Base-by-base conservation (phyloP, 2,888 invertebrate genomes). In the Melinaea menophilus region DNA sequence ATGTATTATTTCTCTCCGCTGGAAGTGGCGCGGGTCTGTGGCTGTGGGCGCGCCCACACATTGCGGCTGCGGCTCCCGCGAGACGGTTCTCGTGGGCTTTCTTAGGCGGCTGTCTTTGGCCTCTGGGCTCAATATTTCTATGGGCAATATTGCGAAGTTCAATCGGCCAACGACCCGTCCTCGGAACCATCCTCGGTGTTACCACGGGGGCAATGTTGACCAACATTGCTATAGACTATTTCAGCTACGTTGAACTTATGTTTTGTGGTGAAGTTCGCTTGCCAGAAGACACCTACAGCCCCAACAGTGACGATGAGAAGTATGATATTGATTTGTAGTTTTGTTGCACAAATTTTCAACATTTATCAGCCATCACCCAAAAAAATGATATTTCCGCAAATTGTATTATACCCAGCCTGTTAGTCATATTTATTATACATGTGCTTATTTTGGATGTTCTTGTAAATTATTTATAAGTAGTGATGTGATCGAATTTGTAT, bases 111-210 rank as follows among this genome's bases (percentile, higher is more conserved):
- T 91, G 95, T 9, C 91, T 98, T 33, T 95, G 98, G 91, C 96
- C 96, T 70, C 93, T 98, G 78, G 98, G 98, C 12, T 97, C 97
- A 0, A 95, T 98, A 56, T 92, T 98, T 63, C 88, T 95, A 68
- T 97, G 97, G 96, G 98, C 98, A 7, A 94, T 98, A 47, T 86
- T 96, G 51, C 94, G 97, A 78, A 95, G 95, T 71, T 90, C 95
- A 47, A 88, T 97, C 56, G 96, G 96, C 0, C 92, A 94, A 70
- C 93, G 93, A 79, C 93, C 94, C 54, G 81, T 92, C 4, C 73
- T 95, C 34, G 94, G 95, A 71, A 93, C 94, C 41, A 72, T 93
- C 46, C 90, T 94, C 69, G 96, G 96, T 41, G 78, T 96, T n/a
- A 90, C 93, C 34, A 93, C 95, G 48, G 94, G 95, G 63, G 84